These are phyloP conservation scores for Takifugu ocellatus DNA, from an alignment of 2,797 vertebrate genomes.

Conservation along the genomic window DNA sequence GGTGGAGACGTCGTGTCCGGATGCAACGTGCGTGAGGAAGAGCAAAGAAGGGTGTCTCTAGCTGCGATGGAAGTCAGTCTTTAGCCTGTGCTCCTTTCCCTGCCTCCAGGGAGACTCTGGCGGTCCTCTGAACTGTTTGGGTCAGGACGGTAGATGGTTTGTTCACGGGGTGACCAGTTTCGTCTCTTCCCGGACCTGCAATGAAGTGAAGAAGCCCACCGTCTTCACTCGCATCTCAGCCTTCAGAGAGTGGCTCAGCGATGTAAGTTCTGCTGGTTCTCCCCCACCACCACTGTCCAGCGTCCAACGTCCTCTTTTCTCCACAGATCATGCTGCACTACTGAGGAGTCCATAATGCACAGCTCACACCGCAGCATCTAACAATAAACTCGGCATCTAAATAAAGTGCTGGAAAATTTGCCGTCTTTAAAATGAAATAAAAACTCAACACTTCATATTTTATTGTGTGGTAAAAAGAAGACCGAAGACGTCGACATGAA, in stretches of 20 bases:
- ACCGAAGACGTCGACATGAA: constrained; percentile 36
- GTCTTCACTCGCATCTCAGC: constrained; percentile 69
- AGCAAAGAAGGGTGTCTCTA: background rate
- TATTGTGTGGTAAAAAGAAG: constrained; percentile 29
- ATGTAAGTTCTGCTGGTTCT: constrained; percentile 37
- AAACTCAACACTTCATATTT: constrained; percentile 23
- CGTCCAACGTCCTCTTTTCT: constrained; percentile 11
- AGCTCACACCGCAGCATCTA: background rate
- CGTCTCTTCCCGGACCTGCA: constrained; percentile 61
- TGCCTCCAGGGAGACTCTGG: constrained; percentile 66
- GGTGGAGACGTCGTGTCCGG: constrained; percentile 73
- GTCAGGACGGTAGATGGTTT: constrained; percentile 62
- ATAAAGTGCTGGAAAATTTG: constrained; percentile 2
- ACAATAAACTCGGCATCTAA: background rate
- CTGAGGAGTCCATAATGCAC: constrained; percentile 27
- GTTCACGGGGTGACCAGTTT: constrained; percentile 73
- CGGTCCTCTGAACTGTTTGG: constrained; percentile 67
- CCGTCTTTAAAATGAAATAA: constrained; percentile 1
- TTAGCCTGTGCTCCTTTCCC: constrained; percentile 1
- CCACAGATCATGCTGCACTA: constrained; percentile 59
- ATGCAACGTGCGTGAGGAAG: constrained; percentile 71
- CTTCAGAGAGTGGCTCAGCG: constrained; percentile 64
- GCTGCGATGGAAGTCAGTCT: background rate
- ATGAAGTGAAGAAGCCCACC: constrained; percentile 68
- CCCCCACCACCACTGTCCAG: background rate